These are phyloP conservation scores for Danio jaintianensis DNA, from an alignment of 2,797 vertebrate species.

Conservation along the genomic window DNA sequence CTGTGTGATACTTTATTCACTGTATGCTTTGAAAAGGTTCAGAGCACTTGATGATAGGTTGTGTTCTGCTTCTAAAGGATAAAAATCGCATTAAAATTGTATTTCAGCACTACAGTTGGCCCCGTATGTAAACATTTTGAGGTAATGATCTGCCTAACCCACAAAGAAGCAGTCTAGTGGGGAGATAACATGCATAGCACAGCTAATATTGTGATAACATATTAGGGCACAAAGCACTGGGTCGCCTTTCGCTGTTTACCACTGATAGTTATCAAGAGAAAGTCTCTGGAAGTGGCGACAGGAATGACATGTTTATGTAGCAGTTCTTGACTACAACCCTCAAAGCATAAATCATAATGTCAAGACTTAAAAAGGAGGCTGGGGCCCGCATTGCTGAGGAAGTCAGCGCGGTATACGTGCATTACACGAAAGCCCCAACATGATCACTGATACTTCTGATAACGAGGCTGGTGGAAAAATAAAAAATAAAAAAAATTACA, in stretches of 20 bases:
- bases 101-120: constrained; percentile 8
- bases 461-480: constrained; percentile 26
- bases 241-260: constrained; percentile 48
- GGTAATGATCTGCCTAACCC: constrained; percentile 17
- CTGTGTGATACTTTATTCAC: constrained; percentile 10
- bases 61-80: constrained; percentile 23
- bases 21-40: background rate
- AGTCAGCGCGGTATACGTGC: constrained; percentile 46
- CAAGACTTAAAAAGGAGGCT: constrained; percentile 39
- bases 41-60: constrained; percentile 28
- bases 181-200: constrained; percentile 12
- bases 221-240: constrained; percentile 15
- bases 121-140: constrained; percentile 26
- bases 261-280: constrained; percentile 61
- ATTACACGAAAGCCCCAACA: constrained; percentile 36
- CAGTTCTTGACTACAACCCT: constrained; percentile 57
- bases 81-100: constrained; percentile 23
- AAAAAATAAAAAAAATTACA: constrained; percentile 11
- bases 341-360: constrained; percentile 64
- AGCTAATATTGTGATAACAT: constrained; percentile 21
- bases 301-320: constrained; percentile 63
- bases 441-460: constrained; percentile 46
- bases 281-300: constrained; percentile 47
- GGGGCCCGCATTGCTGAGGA: constrained; percentile 47
- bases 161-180: constrained; percentile 13